Evolutionary conservation across 2,113 vertebrate species (phyloP), one percentile per base, ranked within the genome.

Genomic region (Callionymus lyra): DNA sequence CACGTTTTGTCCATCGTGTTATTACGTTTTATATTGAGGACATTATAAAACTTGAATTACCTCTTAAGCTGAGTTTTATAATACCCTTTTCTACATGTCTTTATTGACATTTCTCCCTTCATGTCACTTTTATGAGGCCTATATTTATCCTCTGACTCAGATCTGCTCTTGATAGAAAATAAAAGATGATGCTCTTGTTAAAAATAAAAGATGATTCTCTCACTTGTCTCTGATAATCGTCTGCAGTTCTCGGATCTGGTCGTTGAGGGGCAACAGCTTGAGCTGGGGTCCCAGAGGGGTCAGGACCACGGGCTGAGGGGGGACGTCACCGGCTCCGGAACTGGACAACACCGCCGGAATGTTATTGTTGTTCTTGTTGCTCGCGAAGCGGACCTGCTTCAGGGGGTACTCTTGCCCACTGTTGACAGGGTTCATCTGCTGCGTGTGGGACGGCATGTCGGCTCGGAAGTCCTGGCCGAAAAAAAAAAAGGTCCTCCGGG

Each of bases 211-310:
- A 54, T n/a, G 10, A 16, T 6, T 11, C 12, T 72, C 89, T 90
- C 77, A 91, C 91, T 88, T 91, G 85, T 92, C 91, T 59, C 90
- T 83, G 77, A 94, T 91, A 82, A 93, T 92, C 11, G 91, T 93
- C 82, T 94, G 91, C 42, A 93, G 79, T 55, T 93, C 91, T 27
- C 90, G 86, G 65, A 94, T 91, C 83, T 92, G 91, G 70, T 93
- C 90, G 60, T 92, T 94, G 76, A 93, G 85, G n/a, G 88, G 90
- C 18, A 92, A 85, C 54, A 93, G 81, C 49, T 93, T 92, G 19
- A 93, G 84, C 74, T 89, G 89, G 9, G 85, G 75, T 36, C 81
- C 89, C 56, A 86, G 60, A 40, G 72, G 45, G 0, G 61, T 62
- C 14, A 59, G 75, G 50, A 18, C 69, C 16, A 37, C 38, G 8